These are phyloP conservation scores for Scaptomyza parva DNA, from an alignment of 2,888 invertebrate genomes.

Conservation along the genomic window DNA sequence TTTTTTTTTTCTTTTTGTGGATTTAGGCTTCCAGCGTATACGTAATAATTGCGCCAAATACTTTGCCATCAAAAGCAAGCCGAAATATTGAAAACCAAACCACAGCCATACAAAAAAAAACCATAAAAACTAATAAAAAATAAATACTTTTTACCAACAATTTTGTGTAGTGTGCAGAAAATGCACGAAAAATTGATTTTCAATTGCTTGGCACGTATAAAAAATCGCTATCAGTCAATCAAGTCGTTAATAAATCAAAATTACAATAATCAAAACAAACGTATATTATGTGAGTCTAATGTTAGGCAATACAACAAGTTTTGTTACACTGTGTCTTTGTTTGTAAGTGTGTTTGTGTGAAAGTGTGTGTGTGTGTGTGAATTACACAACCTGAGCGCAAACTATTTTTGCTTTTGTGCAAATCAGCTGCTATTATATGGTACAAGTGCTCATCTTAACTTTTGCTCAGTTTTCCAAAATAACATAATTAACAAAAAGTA, in stretches of 20 bases:
- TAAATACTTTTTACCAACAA: slow-evolving; percentile 22
- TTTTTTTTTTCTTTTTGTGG: slow-evolving; percentile 46
- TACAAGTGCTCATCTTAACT: slow-evolving; percentile 79
- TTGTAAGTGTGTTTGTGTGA: too few relatives aligned
- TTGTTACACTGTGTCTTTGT: neutral
- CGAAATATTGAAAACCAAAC: slow-evolving; percentile 55
- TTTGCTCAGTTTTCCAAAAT: slow-evolving; percentile 53
- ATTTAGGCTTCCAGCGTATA: slow-evolving; percentile 47
- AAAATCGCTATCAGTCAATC: slow-evolving; percentile 51
- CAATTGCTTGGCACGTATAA: slow-evolving; percentile 41
- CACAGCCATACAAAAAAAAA: slow-evolving; percentile 59
- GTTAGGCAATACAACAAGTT: slow-evolving; percentile 75
- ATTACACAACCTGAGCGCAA: slow-evolving; percentile 74
- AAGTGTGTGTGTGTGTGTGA: slow-evolving; percentile 41
- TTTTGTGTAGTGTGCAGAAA: neutral
- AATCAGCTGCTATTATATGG: slow-evolving; percentile 75
- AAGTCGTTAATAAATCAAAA: slow-evolving; percentile 32
- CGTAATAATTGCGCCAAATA: slow-evolving; percentile 51
- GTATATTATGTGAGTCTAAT: slow-evolving; percentile 58
- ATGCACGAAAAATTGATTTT: neutral
- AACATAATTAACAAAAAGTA: slow-evolving; percentile 1
- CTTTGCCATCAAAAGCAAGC: slow-evolving; percentile 62
- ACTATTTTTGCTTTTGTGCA: slow-evolving; percentile 59
- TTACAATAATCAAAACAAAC: slow-evolving; percentile 3
- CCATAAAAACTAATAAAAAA: slow-evolving; percentile 15